Evolutionary conservation across 2,797 vertebrate genomes (phyloP).

Genomic region (Arrhamphus sclerolepis): DNA sequence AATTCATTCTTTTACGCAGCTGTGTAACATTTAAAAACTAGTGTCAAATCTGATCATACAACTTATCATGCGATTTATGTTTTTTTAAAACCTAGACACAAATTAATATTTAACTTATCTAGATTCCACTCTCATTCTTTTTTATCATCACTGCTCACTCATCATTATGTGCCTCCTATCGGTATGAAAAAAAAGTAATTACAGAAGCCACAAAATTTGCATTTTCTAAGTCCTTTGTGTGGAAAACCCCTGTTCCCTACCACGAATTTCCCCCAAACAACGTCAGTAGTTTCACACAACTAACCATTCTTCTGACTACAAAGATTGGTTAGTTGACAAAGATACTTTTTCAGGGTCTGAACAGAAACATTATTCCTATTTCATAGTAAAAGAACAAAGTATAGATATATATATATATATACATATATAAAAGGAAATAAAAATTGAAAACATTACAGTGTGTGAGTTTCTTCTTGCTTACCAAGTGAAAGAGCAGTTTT

Average conservation of each 20-base stretch:
- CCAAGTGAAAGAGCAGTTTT: background rate
- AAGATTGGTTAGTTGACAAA: constrained; percentile 8
- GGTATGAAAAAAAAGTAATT: background rate
- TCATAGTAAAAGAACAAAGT: constrained; percentile 1
- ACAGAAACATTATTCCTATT: background rate
- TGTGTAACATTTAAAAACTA: too few species aligned
- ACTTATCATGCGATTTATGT: too few species aligned
- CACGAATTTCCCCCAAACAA: constrained; percentile 49
- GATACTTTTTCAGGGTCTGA: background rate
- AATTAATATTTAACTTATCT: background rate
- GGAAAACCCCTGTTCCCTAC: constrained; percentile 63
- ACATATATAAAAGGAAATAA: background rate
- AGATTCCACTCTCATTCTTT: background rate
- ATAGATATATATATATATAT: too few species aligned
- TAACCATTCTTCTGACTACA: constrained; percentile 57
- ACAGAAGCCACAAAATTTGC: constrained; percentile 9
- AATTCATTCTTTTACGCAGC: too few species aligned
- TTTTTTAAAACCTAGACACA: background rate
- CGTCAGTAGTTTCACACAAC: constrained; percentile 69
- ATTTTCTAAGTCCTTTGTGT: constrained; percentile 37
- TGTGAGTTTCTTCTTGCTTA: background rate
- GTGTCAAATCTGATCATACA: too few species aligned
- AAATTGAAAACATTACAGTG: background rate
- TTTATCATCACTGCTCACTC: background rate
- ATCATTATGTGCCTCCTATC: background rate